phyloP scores from a whole-genome alignment of 2,113 vertebrate species.

The Stercorarius parasiticus region DNA sequence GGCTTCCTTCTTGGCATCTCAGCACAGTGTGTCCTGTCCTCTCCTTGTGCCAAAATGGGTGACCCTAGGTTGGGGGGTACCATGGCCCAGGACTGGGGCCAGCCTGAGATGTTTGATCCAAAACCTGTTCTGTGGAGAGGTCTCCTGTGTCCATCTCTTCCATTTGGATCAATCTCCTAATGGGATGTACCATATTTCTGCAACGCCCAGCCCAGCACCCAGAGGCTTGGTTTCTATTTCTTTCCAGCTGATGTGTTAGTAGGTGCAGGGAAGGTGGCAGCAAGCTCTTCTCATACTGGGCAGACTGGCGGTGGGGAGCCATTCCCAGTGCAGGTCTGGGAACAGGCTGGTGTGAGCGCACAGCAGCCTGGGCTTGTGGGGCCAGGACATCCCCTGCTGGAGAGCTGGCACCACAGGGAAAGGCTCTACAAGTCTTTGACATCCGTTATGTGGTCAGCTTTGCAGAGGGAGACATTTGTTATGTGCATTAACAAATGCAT shows the following conservation, averaged over 20 bases:
- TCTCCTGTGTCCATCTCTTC: not conserved
- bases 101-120: not conserved
- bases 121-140: not conserved
- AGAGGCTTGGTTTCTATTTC: not conserved
- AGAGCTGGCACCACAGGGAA: not conserved
- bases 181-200: not conserved
- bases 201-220: not conserved
- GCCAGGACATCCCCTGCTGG: not conserved
- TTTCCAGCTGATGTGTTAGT: not conserved
- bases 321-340: not conserved
- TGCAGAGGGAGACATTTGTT: not conserved
- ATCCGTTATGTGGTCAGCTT: rapidly evolving
- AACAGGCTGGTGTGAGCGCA: not conserved
- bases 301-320: not conserved
- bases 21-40: not conserved
- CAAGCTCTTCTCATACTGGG: not conserved
- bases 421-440: not conserved
- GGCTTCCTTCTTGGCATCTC: not conserved
- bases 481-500: not conserved
- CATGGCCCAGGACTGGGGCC: not conserved
- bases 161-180: not conserved
- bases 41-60: not conserved
- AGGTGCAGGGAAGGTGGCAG: not conserved
- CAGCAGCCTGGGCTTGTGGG: not conserved
- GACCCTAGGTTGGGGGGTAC: not conserved